phyloP scores from a whole-genome alignment of 2,888 invertebrate species.

The Phyto melanocephala region DNA sequence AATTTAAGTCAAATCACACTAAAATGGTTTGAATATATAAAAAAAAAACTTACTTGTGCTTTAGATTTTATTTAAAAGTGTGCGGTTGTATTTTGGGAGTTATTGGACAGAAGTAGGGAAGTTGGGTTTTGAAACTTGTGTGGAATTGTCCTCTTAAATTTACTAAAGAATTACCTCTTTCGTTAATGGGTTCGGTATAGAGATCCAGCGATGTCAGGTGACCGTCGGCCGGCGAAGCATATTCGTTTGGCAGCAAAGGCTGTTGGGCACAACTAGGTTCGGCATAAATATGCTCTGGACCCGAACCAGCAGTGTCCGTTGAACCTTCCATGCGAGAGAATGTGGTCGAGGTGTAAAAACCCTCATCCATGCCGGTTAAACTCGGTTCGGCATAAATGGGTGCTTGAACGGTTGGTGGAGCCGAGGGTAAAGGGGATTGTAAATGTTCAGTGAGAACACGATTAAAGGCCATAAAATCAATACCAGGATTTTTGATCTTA shows the following conservation, averaged over 20 bases:
- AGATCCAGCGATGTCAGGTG: constrained; percentile 69
- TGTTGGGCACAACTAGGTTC: constrained; percentile 73
- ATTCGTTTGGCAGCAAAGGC: constrained; percentile 73
- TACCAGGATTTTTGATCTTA: constrained; percentile 69
- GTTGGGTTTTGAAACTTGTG: constrained; percentile 35
- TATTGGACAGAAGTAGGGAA: constrained; percentile 26
- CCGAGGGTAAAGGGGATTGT: constrained; percentile 67
- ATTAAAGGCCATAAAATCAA: constrained; percentile 72
- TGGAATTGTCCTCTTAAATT: constrained; percentile 47
- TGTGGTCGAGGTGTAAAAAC: constrained; percentile 62
- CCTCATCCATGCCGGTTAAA: constrained; percentile 66
- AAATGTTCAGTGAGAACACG: constrained; percentile 73
- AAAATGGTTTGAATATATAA: not conserved
- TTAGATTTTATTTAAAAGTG: constrained; percentile 1
- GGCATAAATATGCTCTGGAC: constrained; percentile 75
- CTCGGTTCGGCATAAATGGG: constrained; percentile 73
- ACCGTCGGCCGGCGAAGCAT: constrained; percentile 73
- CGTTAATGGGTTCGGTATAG: constrained; percentile 75
- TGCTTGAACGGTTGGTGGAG: constrained; percentile 67
- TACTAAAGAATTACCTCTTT: constrained; percentile 72
- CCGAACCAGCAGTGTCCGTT: constrained; percentile 26
- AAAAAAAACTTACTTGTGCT: constrained; percentile 40
- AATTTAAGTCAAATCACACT: not conserved
- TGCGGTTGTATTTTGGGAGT: constrained; percentile 28
- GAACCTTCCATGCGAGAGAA: constrained; percentile 41